Base-by-base conservation (phyloP, 2,888 invertebrate species). In the Sepioteuthis lessoniana region DNA sequence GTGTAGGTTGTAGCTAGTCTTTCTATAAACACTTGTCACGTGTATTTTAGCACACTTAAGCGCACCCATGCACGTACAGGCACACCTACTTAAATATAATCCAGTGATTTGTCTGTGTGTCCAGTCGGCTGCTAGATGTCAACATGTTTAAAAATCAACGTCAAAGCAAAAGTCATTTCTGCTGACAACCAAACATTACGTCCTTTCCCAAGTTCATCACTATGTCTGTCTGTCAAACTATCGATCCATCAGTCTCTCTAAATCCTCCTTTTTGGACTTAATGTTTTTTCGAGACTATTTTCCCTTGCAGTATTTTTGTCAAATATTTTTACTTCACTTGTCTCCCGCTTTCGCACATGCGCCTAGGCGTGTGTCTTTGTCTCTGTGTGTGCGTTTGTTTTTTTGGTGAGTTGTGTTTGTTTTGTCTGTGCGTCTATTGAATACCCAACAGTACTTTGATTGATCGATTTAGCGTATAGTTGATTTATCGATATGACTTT, bases 171-270 rank as follows among this genome's bases (percentile, higher is more conserved):
- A n/a, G n/a, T 76, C 76, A 76, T 76, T 76, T 76, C 35, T 35
- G n/a, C 76, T 76, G 76, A n/a, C 76, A 76, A n/a, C 76, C 76
- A 76, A 76, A 76, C n/a, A 76, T 76, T 13, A 76, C n/a, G 76
- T 76, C 35, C 35, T n/a, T 4, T 76, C 1, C 76, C n/a, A n/a
- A 76, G 13, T 76, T 4, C 35, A n/a, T 76, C 76, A 16, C 13
- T 76, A 13, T n/a, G 76, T 76, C 76, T 76, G 76, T 76, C 76
- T 76, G 76, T n/a, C n/a, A 4, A 35, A 16, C 35, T n/a, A n/a
- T 76, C 76, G n/a, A 76, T 76, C 76, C 76, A 76, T 13, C 76
- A 16, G n/a, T 76, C 76, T 8, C 16, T 13, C n/a, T 76, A 76
- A 76, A 76, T 76, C 76, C n/a, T 76, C 2, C n/a, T n/a, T n/a